phyloP scores from a whole-genome alignment of 2,888 invertebrate species.

The Patella caerulea region DNA sequence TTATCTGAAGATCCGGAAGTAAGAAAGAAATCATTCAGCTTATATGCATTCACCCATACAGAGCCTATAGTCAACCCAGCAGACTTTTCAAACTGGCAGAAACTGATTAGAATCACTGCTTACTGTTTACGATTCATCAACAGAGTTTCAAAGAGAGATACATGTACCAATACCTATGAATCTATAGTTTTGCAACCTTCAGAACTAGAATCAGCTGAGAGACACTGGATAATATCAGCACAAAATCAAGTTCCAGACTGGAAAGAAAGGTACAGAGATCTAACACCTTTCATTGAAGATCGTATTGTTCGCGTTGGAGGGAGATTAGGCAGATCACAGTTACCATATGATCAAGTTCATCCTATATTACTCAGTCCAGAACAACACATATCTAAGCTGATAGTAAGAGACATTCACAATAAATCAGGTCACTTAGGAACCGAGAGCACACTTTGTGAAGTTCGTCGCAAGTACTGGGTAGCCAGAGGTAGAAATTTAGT shows the following conservation, averaged over 20 bases:
- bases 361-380: too few relatives aligned
- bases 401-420: too few relatives aligned
- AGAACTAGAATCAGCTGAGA: conserved; percentile 12
- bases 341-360: too few relatives aligned
- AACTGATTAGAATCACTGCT: conserved; percentile 19
- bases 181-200: not conserved
- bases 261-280: conserved; percentile 3
- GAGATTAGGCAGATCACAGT: too few relatives aligned
- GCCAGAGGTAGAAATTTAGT: too few relatives aligned
- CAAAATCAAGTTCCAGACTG: conserved; percentile 17
- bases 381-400: too few relatives aligned
- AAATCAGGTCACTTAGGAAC: too few relatives aligned
- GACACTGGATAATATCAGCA: conserved; percentile 12
- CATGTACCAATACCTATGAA: not conserved
- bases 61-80: conserved; percentile 7
- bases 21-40: not conserved
- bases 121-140: conserved; percentile 17
- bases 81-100: conserved; percentile 13
- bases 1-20: not conserved
- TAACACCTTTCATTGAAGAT: too few relatives aligned
- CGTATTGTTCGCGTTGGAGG: too few relatives aligned
- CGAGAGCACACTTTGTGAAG: too few relatives aligned
- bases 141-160: not conserved
- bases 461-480: too few relatives aligned
- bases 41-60: conserved; percentile 5